A percentile compares a stretch with the other conserved stretches of the same genome.
These are phyloP conservation scores for Panagrolaimus sp. DNA, from an alignment of 1,140 invertebrate species.

Conservation along the genomic window DNA sequence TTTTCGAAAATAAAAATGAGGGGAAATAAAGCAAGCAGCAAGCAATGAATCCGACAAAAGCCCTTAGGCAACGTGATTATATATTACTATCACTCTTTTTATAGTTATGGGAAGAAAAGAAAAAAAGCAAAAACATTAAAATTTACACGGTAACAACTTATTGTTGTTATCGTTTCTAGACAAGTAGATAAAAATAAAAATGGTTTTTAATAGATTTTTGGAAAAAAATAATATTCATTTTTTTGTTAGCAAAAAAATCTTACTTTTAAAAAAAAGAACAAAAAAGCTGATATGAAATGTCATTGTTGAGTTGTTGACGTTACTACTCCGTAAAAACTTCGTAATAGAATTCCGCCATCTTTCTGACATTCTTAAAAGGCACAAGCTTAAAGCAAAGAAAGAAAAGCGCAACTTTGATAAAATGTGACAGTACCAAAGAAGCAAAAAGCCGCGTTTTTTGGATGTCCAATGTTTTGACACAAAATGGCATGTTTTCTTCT, in stretches of 20 bases:
- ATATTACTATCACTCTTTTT: no score
- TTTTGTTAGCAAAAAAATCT: neutral
- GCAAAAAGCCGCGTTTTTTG: neutral
- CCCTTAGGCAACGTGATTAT: no score
- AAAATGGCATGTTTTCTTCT: neutral
- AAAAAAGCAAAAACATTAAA: no score
- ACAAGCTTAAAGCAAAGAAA: neutral
- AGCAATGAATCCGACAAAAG: no score
- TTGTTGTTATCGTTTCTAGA: no score
- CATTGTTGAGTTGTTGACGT: slow-evolving; percentile 9
- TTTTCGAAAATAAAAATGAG: neutral
- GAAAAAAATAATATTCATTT: neutral
- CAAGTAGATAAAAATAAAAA: no score
- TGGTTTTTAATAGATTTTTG: neutral
- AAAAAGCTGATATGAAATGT: neutral
- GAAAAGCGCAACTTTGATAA: slow-evolving; percentile 9
- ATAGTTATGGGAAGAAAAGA: no score
- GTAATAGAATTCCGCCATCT: neutral
- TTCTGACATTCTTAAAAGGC: no score
- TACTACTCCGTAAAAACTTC: neutral
- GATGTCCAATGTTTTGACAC: neutral
- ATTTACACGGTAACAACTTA: no score
- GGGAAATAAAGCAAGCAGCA: no score
- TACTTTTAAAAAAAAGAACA: neutral
- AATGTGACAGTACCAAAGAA: neutral